phyloP scores from a whole-genome alignment of 2,888 invertebrate species.

The Caenorhabditis angaria region DNA sequence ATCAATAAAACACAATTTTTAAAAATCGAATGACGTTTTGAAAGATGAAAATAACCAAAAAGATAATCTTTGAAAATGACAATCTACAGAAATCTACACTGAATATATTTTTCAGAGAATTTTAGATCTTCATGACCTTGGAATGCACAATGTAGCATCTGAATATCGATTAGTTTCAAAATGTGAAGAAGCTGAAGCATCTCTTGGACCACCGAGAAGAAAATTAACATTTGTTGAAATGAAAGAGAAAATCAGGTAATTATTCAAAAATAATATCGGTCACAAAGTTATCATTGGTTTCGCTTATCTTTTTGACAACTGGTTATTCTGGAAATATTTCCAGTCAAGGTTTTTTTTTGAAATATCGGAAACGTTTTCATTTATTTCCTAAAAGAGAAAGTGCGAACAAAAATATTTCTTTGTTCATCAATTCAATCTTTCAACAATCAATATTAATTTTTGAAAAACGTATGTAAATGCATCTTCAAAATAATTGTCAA shows the following conservation, averaged over 20 bases:
- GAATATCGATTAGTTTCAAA: constrained; percentile 38
- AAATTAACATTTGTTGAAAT: constrained; percentile 38
- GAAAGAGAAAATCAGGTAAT: constrained; percentile 51
- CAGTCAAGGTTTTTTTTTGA: background rate
- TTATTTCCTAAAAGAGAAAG: background rate
- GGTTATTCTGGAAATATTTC: too few relatives aligned
- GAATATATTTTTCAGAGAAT: constrained; percentile 24
- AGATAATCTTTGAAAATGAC: background rate
- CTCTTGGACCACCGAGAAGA: constrained; percentile 22
- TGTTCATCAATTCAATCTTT: background rate
- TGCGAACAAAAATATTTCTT: too few relatives aligned
- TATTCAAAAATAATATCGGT: too few relatives aligned
- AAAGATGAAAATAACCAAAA: too few relatives aligned
- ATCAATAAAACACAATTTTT: background rate
- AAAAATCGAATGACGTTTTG: background rate
- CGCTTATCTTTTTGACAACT: too few relatives aligned
- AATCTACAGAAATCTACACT: background rate
- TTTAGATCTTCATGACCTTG: constrained; percentile 35
- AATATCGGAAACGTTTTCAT: background rate
- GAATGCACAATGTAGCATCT: constrained; percentile 46
- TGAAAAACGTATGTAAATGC: background rate
- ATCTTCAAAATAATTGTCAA: background rate
- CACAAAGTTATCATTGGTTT: constrained; percentile 5
- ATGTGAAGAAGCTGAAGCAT: constrained; percentile 28
- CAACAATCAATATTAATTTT: constrained; percentile 1